These are phyloP conservation scores for Chaenogobius annularis DNA, from an alignment of 2,113 vertebrate species.

Conservation along the genomic window DNA sequence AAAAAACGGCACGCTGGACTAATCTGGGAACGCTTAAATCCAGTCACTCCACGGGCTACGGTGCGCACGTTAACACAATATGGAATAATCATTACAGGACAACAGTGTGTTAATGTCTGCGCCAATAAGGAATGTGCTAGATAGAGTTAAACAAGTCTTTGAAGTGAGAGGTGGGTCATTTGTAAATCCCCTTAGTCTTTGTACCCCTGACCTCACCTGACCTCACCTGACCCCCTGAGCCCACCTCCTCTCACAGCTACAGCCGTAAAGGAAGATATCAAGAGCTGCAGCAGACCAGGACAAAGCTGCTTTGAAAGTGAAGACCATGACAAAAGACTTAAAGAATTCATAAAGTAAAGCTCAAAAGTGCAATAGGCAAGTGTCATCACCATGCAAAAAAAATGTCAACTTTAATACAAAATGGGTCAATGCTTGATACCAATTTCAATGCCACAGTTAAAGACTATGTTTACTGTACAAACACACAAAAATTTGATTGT, in stretches of 20 bases:
- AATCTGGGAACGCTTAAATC: slow-evolving; percentile 39
- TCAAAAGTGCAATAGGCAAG: not conserved
- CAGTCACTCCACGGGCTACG: slow-evolving; percentile 1
- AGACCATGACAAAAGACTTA: not conserved
- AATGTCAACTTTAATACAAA: too few species aligned
- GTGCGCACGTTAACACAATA: slow-evolving; percentile 28
- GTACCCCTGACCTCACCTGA: slow-evolving; percentile 53
- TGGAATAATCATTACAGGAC: slow-evolving; percentile 50
- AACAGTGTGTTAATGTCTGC: slow-evolving; percentile 8
- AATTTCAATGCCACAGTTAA: too few species aligned
- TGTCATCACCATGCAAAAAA: too few species aligned
- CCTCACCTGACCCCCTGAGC: slow-evolving; percentile 19
- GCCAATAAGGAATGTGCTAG: slow-evolving; percentile 18
- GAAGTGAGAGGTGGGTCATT: slow-evolving; percentile 50
- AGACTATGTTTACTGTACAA: too few species aligned
- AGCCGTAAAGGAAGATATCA: slow-evolving; percentile 28
- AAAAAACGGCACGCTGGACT: not conserved
- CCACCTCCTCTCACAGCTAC: slow-evolving; percentile 7
- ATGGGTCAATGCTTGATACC: too few species aligned
- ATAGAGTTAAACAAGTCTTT: slow-evolving; percentile 57
- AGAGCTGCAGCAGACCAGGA: slow-evolving; percentile 16
- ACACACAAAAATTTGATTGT: too few species aligned
- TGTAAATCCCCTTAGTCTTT: slow-evolving; percentile 61
- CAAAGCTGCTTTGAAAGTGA: not conserved
- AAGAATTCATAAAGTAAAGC: not conserved